Conservation (phyloP, 2,888 invertebrate genomes). For the Heteromurus nitidus region DNA sequence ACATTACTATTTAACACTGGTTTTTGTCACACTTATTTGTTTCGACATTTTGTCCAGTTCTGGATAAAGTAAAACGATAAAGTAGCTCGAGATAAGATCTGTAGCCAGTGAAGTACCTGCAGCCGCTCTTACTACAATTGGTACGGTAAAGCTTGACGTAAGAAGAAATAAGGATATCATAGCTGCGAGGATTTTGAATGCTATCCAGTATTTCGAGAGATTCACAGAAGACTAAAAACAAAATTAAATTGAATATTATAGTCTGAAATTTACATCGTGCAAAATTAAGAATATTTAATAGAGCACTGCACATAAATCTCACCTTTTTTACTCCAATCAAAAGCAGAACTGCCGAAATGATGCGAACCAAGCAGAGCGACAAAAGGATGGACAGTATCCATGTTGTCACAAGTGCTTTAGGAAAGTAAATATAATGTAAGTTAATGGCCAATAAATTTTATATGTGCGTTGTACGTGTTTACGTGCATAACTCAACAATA, state of each 20-base stretch:
- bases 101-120: conserved; percentile 11
- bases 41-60: conserved; percentile 49
- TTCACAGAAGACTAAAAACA: conserved; percentile 27
- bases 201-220: conserved; percentile 37
- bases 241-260: conserved; percentile 11
- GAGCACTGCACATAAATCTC: too few species aligned
- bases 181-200: conserved; percentile 36
- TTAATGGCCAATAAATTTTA: background rate
- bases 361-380: conserved; percentile 10
- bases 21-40: too few species aligned
- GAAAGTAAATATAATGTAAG: background rate
- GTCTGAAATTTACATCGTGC: too few species aligned
- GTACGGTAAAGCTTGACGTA: conserved; percentile 42
- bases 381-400: conserved; percentile 28
- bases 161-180: conserved; percentile 34
- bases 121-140: conserved; percentile 2
- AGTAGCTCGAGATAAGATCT: conserved; percentile 37
- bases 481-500: too few species aligned
- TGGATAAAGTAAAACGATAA: conserved; percentile 38
- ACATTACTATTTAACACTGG: too few species aligned
- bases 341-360: conserved; percentile 7
- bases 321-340: conserved; percentile 38
- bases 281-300: background rate
- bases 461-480: too few species aligned
- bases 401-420: conserved; percentile 42